Conservation (phyloP, 2,113 vertebrate genomes). For the Periophthalmodon schlosseri region DNA sequence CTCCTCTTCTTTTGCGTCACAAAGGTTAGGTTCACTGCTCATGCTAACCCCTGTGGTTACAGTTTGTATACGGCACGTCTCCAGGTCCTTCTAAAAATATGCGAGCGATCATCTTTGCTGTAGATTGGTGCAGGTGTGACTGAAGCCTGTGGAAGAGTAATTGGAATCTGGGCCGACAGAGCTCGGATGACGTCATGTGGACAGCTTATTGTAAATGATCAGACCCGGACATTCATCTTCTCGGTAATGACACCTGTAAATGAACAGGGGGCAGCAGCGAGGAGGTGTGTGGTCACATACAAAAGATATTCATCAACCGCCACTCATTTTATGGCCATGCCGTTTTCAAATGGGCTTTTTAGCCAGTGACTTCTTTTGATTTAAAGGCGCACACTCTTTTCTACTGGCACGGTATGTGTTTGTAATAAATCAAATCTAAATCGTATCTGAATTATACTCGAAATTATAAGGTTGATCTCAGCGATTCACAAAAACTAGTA, state of each 20-base stretch:
- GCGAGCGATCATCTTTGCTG: constrained; percentile 1
- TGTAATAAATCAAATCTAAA: too few relatives aligned
- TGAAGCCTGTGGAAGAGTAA: constrained; percentile 16
- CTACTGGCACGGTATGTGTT: too few relatives aligned
- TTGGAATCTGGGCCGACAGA: neutral
- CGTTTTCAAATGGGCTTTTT: too few relatives aligned
- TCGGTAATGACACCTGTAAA: constrained; percentile 13
- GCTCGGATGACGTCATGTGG: constrained; percentile 22
- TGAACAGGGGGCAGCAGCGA: neutral
- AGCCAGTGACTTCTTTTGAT: too few relatives aligned
- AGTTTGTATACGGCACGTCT: neutral
- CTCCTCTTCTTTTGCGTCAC: neutral
- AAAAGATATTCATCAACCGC: constrained; percentile 4
- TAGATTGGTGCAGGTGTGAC: neutral
- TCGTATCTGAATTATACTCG: too few relatives aligned
- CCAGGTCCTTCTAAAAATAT: constrained; percentile 13
- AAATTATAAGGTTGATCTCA: too few relatives aligned
- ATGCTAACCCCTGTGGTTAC: neutral
- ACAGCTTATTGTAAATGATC: constrained; percentile 6
- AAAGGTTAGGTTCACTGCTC: neutral
- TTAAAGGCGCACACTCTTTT: too few relatives aligned
- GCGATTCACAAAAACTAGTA: too few relatives aligned
- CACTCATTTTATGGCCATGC: neutral
- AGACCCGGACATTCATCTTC: neutral
- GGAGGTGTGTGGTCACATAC: neutral